These are phyloP conservation scores for Xiphophorus maculatus DNA, from an alignment of 2,113 vertebrate genomes.

Conservation along the genomic window DNA sequence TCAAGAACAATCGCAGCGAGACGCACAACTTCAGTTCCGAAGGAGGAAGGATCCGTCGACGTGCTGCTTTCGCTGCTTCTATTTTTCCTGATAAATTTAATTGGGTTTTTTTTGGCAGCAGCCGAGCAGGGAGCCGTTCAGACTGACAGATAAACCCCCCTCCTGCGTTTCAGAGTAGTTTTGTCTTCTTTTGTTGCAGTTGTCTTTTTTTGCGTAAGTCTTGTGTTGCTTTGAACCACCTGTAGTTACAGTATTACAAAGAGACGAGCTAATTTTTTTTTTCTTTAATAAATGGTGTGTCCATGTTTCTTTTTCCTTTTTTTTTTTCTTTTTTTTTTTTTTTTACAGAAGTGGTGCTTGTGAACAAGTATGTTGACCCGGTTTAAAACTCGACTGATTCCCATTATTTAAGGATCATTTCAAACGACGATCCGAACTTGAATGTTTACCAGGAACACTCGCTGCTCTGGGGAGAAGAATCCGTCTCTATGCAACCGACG, in stretches of 20 bases:
- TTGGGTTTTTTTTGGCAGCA: slow-evolving; percentile 9
- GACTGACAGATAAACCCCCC: not conserved
- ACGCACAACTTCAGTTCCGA: slow-evolving; percentile 4
- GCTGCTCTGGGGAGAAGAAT: slow-evolving; percentile 6
- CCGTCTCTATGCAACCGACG: slow-evolving; percentile 8
- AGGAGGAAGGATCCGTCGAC: not conserved
- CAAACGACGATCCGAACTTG: not conserved
- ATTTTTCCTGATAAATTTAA: slow-evolving; percentile 1
- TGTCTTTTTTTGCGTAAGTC: slow-evolving; percentile 25
- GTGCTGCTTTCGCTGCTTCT: slow-evolving; percentile 30
- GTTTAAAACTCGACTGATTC: slow-evolving; percentile 18
- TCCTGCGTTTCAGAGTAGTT: not conserved
- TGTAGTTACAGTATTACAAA: slow-evolving; percentile 63
- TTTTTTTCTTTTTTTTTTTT: not conserved
- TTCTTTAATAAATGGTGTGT: not conserved
- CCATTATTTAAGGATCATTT: slow-evolving; percentile 8
- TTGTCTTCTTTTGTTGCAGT: not conserved
- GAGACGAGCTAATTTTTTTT: slow-evolving; percentile 11
- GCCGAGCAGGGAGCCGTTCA: slow-evolving; percentile 14
- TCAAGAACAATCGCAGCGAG: not conserved
- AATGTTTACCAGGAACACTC: slow-evolving; percentile 25
- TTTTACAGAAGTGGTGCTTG: slow-evolving; percentile 22
- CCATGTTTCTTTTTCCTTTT: not conserved
- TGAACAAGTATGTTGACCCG: slow-evolving; percentile 19
- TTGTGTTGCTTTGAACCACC: slow-evolving; percentile 49